A percentile compares a stretch with the other conserved stretches of the same genome.
Evolutionary conservation across 2,888 invertebrate species (phyloP).

Genomic region (Drosophila kuntzei): DNA sequence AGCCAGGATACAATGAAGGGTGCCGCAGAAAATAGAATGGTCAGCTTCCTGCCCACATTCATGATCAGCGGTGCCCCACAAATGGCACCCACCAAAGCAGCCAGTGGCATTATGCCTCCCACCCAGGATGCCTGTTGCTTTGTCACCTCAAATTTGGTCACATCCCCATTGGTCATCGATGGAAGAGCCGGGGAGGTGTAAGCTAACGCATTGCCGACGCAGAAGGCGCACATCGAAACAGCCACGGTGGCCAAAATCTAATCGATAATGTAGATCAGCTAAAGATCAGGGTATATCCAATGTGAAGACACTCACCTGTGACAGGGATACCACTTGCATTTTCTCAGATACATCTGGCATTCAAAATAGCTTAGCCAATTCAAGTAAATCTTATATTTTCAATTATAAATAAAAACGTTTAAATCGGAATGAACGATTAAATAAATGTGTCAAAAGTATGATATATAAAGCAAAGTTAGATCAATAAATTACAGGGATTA

Average conservation of each 20-base stretch:
- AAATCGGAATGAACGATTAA: not conserved
- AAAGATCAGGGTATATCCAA: not conserved
- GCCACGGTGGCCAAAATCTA: constrained; percentile 16
- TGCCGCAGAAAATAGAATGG: constrained; percentile 76
- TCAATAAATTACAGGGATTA: no score
- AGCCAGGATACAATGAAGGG: constrained; percentile 90
- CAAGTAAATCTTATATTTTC: not conserved
- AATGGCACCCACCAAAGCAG: constrained; percentile 9
- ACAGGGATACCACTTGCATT: not conserved
- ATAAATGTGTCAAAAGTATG: not conserved
- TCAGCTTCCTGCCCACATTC: constrained; percentile 89
- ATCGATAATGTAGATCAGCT: not conserved
- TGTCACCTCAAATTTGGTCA: constrained; percentile 14
- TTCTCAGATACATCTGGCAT: constrained; percentile 2
- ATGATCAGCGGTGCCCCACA: constrained; percentile 86
- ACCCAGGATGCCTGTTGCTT: constrained; percentile 31
- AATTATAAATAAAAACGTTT: not conserved
- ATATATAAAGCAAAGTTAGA: not conserved
- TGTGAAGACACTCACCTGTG: constrained; percentile 16
- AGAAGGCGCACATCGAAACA: constrained; percentile 5
- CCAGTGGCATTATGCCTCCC: constrained; percentile 36
- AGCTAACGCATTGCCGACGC: constrained; percentile 9
- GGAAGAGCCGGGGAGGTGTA: constrained; percentile 36
- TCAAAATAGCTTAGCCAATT: not conserved
- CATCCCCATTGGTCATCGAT: constrained; percentile 15